A percentile compares a stretch with the other conserved stretches of the same genome.
Conservation (phyloP, 2,888 invertebrate genomes). For the Shargacucullia verbasci region DNA sequence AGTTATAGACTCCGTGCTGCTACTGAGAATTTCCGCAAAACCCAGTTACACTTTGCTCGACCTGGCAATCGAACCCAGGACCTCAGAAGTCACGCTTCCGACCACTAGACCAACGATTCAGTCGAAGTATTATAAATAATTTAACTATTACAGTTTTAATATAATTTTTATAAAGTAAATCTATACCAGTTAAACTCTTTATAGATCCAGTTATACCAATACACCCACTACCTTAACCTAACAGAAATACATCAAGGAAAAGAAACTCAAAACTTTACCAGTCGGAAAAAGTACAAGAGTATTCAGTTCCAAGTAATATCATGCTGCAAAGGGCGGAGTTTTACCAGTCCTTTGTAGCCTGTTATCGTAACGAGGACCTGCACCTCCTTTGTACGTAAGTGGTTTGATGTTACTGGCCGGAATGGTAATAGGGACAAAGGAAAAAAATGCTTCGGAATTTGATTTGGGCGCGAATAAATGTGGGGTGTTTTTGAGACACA, state of each 20-base stretch:
- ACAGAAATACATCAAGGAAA: conserved; percentile 7
- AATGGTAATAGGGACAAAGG: conserved; percentile 10
- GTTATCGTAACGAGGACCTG: conserved; percentile 33
- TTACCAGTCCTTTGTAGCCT: conserved; percentile 3
- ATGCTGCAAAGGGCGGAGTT: conserved; percentile 2
- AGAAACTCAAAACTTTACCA: conserved; percentile 19
- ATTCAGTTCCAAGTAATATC: conserved; percentile 36
- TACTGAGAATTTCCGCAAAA: no score
- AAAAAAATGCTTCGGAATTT: conserved; percentile 11
- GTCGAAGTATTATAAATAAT: no score
- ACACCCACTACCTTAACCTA: not conserved
- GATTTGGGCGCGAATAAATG: conserved; percentile 11
- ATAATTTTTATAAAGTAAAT: no score
- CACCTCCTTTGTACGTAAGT: conserved; percentile 16
- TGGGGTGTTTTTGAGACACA: conserved; percentile 2
- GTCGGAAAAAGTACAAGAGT: conserved; percentile 8
- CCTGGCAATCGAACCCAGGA: no score
- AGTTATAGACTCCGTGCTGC: no score
- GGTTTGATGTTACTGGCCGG: conserved; percentile 21
- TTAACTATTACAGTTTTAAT: no score
- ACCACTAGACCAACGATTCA: no score
- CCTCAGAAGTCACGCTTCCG: no score
- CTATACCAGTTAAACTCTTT: no score
- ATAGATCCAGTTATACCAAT: no score
- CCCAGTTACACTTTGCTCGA: no score